Evolutionary conservation across 2,888 invertebrate genomes (phyloP), one percentile per base, ranked within the genome.

Genomic region (Polia nebulosa): DNA sequence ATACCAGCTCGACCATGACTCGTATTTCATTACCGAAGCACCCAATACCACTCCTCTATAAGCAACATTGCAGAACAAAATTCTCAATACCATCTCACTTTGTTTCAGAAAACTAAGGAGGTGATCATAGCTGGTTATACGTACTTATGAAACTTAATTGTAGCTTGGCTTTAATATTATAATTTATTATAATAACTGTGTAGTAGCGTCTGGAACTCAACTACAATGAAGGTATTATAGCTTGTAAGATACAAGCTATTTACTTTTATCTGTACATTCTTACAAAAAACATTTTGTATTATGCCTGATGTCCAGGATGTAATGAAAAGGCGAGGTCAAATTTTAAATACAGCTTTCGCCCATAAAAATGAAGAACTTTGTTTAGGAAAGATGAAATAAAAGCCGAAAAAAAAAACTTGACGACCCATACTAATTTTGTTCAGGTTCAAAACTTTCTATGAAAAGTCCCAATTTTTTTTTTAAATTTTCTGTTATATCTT

Each of bases 61-160:
- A n/a, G n/a, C n/a, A n/a, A n/a, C n/a, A 4, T 1, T 15, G 1
- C 6, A 25, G 13, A 63, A 29, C 11, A 39, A 11, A 39, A 1
- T 0, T 2, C 0, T 27, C 1, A 41, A 44, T n/a, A 2, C 55
- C 4, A 29, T 67, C 66, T 68, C 1, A 11, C 36, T 67, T 85
- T 84, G 61, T 92, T 91, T 52, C 93, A 94, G 94, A 58, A 94
- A 94, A 89, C 56, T 94, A 78, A 88, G 94, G 53, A 92, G 94
- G 79, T 94, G 90, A 93, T 90, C 60, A 27, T 15, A 22, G 29
- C 29, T 20, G 44, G 15, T 25, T 20, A 3, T 3, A 51, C 13
- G 34, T 69, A 55, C 53, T 58, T 58, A 63, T 39, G 29, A 41
- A 45, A 56, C 60, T 29, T n/a, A n/a, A 17, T 78, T 61, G 27